phyloP scores from a whole-genome alignment of 1,140 invertebrate species.

The Hypsibius dujardini region DNA sequence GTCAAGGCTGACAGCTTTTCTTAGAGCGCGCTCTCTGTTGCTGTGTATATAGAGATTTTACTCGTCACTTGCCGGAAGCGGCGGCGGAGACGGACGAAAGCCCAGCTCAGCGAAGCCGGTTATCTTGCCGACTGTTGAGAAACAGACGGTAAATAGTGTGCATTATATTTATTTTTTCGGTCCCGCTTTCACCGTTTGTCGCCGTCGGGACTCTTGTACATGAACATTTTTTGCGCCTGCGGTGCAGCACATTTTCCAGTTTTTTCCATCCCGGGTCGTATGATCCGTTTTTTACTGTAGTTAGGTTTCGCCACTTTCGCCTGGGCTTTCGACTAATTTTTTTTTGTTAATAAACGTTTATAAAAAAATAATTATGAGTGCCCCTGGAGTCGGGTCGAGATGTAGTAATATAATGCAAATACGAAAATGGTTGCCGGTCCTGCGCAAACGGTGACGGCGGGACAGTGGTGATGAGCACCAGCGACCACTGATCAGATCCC shows the following conservation, averaged over 20 bases:
- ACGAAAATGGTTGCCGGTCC: no score
- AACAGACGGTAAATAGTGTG: slow-evolving; percentile 6
- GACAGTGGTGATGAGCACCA: no score
- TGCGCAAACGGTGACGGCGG: no score
- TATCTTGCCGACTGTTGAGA: no score
- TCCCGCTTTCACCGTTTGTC: slow-evolving; percentile 4
- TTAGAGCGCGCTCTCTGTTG: background rate
- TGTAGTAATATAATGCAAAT: background rate
- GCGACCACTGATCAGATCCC: no score
- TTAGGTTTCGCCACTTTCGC: background rate
- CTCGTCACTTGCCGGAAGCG: background rate
- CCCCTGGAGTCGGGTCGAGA: background rate
- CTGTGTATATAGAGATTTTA: background rate
- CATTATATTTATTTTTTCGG: background rate
- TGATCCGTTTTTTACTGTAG: background rate
- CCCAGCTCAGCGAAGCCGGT: no score
- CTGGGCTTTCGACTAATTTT: background rate
- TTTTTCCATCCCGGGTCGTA: no score
- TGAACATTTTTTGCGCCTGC: no score
- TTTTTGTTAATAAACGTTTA: background rate
- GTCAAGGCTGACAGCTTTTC: background rate
- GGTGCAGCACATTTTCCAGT: background rate
- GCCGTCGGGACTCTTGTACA: no score
- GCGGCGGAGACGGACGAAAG: background rate
- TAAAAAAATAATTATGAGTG: background rate